phyloP scores from a whole-genome alignment of 2,797 vertebrate species.

The Melanogrammus aeglefinus region DNA sequence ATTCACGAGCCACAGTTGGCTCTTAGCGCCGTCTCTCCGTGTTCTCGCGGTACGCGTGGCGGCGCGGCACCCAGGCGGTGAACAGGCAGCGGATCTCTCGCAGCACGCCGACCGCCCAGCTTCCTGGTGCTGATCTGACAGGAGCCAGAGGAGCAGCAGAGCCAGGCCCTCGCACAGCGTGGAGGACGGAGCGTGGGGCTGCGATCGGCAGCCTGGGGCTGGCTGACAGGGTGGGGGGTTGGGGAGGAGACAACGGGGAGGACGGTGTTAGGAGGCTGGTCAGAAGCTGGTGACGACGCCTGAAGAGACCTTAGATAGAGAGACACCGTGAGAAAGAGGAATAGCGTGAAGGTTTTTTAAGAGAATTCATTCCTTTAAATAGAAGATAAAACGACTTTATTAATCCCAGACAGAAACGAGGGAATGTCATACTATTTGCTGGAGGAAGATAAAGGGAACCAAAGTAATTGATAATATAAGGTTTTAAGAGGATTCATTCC shows the following conservation, averaged over 20 bases:
- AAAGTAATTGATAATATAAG: no score
- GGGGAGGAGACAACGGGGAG: background rate
- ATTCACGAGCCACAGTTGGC: no score
- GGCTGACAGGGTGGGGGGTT: no score
- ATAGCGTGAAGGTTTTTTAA: no score
- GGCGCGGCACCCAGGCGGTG: constrained; percentile 86
- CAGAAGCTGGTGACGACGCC: background rate
- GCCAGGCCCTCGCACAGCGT: constrained; percentile 94
- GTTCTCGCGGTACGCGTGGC: no score
- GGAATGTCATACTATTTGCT: no score
- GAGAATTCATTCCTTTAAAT: no score
- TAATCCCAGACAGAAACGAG: no score
- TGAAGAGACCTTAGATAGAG: background rate
- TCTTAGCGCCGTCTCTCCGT: no score
- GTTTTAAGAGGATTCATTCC: background rate
- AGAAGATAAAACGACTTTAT: no score
- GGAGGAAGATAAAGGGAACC: no score
- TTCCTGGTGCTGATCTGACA: constrained; percentile 95
- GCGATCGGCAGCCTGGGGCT: constrained; percentile 86
- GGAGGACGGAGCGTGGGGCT: constrained; percentile 89
- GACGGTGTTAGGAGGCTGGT: background rate
- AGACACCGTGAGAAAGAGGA: no score
- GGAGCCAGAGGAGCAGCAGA: constrained; percentile 91
- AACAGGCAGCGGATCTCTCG: constrained; percentile 94
- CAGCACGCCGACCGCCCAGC: constrained; percentile 89